Evolutionary conservation across 2,888 invertebrate genomes (phyloP).

Genomic region (Ommatoiulus sabulosus): DNA sequence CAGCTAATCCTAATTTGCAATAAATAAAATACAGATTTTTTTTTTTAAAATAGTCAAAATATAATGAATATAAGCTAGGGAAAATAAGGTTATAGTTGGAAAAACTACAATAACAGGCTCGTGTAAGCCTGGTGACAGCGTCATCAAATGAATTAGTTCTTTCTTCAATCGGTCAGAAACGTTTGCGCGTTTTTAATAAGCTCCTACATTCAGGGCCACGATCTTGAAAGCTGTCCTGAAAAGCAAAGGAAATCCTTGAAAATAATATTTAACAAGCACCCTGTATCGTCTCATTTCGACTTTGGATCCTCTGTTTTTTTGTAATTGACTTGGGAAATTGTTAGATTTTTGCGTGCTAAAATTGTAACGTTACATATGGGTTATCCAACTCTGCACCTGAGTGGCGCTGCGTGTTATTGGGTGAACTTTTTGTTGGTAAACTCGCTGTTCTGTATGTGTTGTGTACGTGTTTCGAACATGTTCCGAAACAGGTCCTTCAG

Average conservation of each 20-base stretch:
- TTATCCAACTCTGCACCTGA: background rate
- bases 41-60: no score
- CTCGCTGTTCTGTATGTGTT: background rate
- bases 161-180: background rate
- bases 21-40: no score
- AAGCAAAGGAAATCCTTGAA: conserved; percentile 14
- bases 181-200: background rate
- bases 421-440: background rate
- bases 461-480: background rate
- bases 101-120: no score
- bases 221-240: background rate
- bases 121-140: no score
- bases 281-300: background rate
- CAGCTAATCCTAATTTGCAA: no score
- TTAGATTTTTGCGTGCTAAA: background rate
- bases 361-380: background rate
- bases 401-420: background rate
- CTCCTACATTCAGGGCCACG: no score
- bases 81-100: no score
- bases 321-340: conserved; percentile 13
- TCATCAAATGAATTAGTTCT: no score
- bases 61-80: no score
- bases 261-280: background rate
- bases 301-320: conserved; percentile 35
- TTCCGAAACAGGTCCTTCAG: background rate